phyloP scores from a whole-genome alignment of 2,797 vertebrate species.

The Calcarius lapponicus region DNA sequence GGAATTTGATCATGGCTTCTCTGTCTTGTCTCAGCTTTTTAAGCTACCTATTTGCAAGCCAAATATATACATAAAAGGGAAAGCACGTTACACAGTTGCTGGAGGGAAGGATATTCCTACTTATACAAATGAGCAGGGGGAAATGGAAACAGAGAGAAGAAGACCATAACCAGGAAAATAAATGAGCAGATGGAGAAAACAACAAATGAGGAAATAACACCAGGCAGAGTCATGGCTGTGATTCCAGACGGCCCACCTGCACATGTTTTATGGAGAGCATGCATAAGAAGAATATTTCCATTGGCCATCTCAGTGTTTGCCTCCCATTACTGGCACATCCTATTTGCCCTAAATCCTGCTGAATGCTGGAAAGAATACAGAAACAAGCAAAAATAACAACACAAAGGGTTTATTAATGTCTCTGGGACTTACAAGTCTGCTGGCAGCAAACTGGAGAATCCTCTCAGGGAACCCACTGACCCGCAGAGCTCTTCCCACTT shows the following conservation, averaged over 20 bases:
- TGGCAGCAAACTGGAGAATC: background rate
- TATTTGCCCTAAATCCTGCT: slow-evolving; percentile 22
- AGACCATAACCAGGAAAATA: slow-evolving; percentile 60
- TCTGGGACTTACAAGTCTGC: background rate
- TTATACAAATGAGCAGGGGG: slow-evolving; percentile 60
- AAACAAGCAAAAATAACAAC: slow-evolving; percentile 31
- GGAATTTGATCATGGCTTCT: slow-evolving; percentile 42
- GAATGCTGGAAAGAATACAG: slow-evolving; percentile 10
- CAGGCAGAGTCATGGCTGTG: slow-evolving; percentile 65
- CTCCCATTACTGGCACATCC: slow-evolving; percentile 23
- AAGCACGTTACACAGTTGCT: slow-evolving; percentile 51
- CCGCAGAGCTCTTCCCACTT: background rate
- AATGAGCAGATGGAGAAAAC: slow-evolving; percentile 66
- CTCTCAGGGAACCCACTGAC: background rate
- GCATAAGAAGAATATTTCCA: slow-evolving; percentile 39
- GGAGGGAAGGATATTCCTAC: slow-evolving; percentile 62
- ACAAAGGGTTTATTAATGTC: slow-evolving; percentile 4
- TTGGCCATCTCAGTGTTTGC: slow-evolving; percentile 36
- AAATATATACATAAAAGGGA: slow-evolving; percentile 67
- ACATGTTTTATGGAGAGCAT: slow-evolving; percentile 36
- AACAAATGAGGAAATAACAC: slow-evolving; percentile 63
- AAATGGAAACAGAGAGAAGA: slow-evolving; percentile 36
- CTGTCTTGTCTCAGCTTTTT: slow-evolving; percentile 32
- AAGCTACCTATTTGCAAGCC: slow-evolving; percentile 66
- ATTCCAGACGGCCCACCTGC: slow-evolving; percentile 65